phyloP scores from a whole-genome alignment of 2,888 invertebrate genomes.

The Apamea crenata region DNA sequence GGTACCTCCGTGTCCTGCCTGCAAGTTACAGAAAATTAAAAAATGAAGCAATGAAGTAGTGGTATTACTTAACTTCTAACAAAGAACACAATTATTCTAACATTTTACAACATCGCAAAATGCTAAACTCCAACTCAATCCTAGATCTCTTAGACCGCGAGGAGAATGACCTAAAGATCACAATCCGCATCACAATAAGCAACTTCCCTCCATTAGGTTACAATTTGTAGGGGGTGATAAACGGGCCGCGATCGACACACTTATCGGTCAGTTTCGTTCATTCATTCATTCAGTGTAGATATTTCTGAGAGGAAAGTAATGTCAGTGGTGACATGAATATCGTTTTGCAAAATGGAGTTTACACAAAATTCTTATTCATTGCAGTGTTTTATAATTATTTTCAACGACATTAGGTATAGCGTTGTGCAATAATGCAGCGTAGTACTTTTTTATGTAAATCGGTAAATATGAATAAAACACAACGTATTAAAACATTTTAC shows the following conservation, averaged over 20 bases:
- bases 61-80: not conserved
- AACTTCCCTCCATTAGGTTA: conserved; percentile 51
- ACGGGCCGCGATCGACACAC: conserved; percentile 28
- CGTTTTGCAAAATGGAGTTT: not conserved
- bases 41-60: too few relatives aligned
- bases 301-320: not conserved
- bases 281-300: conserved; percentile 15
- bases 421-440: not conserved
- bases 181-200: conserved; percentile 41
- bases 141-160: not conserved
- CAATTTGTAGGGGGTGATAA: conserved; percentile 49
- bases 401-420: not conserved
- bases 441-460: not conserved
- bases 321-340: not conserved
- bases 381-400: not conserved
- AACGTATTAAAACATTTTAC: not conserved
- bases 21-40: not conserved
- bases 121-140: not conserved
- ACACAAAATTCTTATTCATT: not conserved
- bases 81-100: not conserved
- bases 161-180: conserved; percentile 28
- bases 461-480: not conserved
- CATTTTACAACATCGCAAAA: not conserved
- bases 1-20: not conserved
- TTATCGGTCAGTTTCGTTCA: conserved; percentile 33